These are phyloP conservation scores for Romanogobio albipinnatus DNA, from an alignment of 2,113 vertebrate species.

Conservation along the genomic window DNA sequence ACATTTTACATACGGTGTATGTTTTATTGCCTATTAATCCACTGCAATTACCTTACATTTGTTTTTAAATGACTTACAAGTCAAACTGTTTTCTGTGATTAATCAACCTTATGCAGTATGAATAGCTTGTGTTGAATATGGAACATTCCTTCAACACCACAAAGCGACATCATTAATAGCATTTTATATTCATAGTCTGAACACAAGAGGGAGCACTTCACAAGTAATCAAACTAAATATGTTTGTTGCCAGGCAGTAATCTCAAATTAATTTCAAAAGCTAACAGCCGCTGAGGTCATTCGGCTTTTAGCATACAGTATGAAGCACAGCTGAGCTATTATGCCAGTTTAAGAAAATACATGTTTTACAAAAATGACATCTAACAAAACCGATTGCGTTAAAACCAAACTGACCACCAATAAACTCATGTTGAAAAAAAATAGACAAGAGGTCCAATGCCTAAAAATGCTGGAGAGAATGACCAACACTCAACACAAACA, in stretches of 20 bases:
- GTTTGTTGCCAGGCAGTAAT: not conserved
- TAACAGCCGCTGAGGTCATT: not conserved
- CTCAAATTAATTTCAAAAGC: constrained; percentile 17
- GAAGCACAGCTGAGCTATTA: not conserved
- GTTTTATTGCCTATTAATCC: not conserved
- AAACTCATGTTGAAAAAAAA: too few species aligned
- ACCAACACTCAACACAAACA: not conserved
- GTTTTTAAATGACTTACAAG: too few species aligned
- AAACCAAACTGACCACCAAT: not conserved
- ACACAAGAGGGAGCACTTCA: constrained; percentile 63
- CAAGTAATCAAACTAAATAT: constrained; percentile 27
- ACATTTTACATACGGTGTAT: not conserved
- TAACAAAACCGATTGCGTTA: not conserved
- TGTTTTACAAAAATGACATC: not conserved
- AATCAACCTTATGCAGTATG: not conserved
- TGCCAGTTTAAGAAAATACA: not conserved
- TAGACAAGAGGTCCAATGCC: too few species aligned
- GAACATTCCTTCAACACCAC: not conserved
- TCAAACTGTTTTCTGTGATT: not conserved
- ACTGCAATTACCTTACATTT: not conserved
- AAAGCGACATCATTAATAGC: not conserved
- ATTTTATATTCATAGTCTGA: constrained; percentile 31
- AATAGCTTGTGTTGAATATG: not conserved
- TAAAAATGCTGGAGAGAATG: not conserved
- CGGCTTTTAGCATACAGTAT: not conserved